Evolutionary conservation across 2,888 invertebrate genomes (phyloP).

Genomic region (Cryptus viduatorius): DNA sequence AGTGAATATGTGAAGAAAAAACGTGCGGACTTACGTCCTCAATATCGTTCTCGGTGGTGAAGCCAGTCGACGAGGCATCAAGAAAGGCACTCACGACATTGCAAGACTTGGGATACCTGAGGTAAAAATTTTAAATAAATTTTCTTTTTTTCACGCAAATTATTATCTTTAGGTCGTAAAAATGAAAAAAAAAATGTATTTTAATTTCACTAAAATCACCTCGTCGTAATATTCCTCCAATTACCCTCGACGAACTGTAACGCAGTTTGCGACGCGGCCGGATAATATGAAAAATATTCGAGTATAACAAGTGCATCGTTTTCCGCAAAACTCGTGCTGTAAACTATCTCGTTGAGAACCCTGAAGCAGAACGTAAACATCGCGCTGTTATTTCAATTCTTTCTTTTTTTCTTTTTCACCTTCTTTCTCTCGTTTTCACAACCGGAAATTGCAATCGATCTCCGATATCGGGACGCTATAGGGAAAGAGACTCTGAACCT

Average conservation of each 20-base stretch:
- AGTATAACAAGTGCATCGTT: slow-evolving; percentile 77
- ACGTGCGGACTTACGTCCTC: slow-evolving; percentile 76
- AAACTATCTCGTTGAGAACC: slow-evolving; percentile 78
- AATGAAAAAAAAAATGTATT: background rate
- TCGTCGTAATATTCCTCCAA: slow-evolving; percentile 77
- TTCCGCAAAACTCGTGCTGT: slow-evolving; percentile 72
- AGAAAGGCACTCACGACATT: slow-evolving; percentile 76
- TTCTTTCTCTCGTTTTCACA: slow-evolving; percentile 30
- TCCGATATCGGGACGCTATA: slow-evolving; percentile 44
- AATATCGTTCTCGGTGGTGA: slow-evolving; percentile 77
- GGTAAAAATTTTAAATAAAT: slow-evolving; percentile 21
- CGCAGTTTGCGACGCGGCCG: slow-evolving; percentile 78
- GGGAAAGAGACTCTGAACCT: background rate
- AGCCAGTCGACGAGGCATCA: slow-evolving; percentile 74
- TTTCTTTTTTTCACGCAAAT: background rate
- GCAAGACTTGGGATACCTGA: slow-evolving; percentile 77
- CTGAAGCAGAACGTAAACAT: slow-evolving; percentile 66
- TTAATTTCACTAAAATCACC: slow-evolving; percentile 68
- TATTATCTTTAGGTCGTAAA: background rate
- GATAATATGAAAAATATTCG: slow-evolving; percentile 77
- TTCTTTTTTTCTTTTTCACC: slow-evolving; percentile 12
- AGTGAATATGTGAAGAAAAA: slow-evolving; percentile 11
- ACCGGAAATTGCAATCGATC: slow-evolving; percentile 64
- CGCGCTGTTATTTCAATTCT: slow-evolving; percentile 23
- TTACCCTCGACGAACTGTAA: slow-evolving; percentile 77